Evolutionary conservation across 2,113 vertebrate species (phyloP), one percentile per base, ranked within the genome.

Genomic region (Otis tarda): DNA sequence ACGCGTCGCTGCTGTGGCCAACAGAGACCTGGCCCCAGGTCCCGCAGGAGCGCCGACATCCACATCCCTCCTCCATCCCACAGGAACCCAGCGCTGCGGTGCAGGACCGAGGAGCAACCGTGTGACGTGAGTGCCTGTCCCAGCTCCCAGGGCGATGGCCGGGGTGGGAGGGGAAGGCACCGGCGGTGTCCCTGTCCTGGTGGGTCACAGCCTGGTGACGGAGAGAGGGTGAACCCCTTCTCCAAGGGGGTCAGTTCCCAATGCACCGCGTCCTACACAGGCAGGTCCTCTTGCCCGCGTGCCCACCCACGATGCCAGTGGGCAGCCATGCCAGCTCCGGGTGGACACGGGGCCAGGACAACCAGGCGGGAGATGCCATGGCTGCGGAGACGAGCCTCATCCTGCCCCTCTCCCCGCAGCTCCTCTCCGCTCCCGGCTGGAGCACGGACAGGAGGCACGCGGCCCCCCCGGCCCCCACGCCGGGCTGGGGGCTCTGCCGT

Each of bases 111-210:
- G 83, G 89, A 94, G 83, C 92, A 16, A 89, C 96, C 0, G 91
- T 96, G 89, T 97, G 97, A 97, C 2, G 95, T 97, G 87, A 97
- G 96, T 96, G 57, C 71, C 73, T 4, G 3, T 55, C 41, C 93
- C 31, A 23, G 20, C 21, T 21, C 68, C 88, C 7, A 60, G 33
- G 78, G 47, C 4, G 8, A 4, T 4, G 52, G 3, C 83, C 0
- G 12, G 33, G 47, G 12, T 8, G 15, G 30, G 31, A 21, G 4
- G 55, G 53, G 53, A 63, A 57, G 52, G 82, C 23, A 17, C 1
- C 1, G 10, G 12, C 73, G 6, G 9, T 3, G 27, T 30, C 37
- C 27, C 55, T 30, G 82, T 19, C 50, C 37, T 9, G 10, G 6
- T 10, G 77, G 45, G 30, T 57, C 30, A 56, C n/a, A 47, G 17